A percentile compares a stretch with the other conserved stretches of the same genome.
These are phyloP conservation scores for Turnix velox DNA, from an alignment of 2,113 vertebrate genomes.

Conservation along the genomic window DNA sequence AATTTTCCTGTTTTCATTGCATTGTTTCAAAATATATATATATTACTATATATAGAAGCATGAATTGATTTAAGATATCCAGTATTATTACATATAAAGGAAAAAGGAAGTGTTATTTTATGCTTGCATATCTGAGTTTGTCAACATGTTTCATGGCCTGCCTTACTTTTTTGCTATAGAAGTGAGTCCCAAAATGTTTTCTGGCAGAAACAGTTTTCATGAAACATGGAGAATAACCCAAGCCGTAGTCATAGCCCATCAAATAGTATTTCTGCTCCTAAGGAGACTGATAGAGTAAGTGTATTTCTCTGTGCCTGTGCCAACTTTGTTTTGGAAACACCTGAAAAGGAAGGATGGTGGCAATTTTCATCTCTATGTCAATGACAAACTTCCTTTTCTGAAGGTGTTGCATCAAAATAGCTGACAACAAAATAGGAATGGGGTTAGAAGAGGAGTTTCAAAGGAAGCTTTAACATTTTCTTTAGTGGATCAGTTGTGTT, in stretches of 20 bases:
- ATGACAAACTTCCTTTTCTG: background rate
- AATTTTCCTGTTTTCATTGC: background rate
- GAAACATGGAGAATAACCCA: background rate
- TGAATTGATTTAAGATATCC: background rate
- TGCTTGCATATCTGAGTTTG: background rate
- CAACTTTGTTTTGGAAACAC: background rate
- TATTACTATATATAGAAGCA: background rate
- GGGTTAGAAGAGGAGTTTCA: background rate
- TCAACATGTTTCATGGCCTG: background rate
- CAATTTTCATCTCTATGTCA: background rate
- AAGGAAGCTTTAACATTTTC: constrained; percentile 24
- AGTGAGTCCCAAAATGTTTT: background rate
- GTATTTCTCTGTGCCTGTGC: background rate
- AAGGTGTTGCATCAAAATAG: background rate
- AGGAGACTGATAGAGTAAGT: background rate
- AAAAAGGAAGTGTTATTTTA: background rate
- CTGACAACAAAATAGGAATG: background rate
- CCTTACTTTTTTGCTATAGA: background rate
- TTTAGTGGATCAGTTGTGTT: background rate
- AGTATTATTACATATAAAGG: background rate
- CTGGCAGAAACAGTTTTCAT: background rate
- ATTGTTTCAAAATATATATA: accelerated
- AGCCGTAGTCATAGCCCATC: background rate
- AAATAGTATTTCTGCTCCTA: background rate
- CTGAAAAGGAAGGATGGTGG: background rate